A percentile compares a stretch with the other conserved stretches of the same genome.
phyloP scores from a whole-genome alignment of 2,113 vertebrate species.

The Notiomystis cincta region DNA sequence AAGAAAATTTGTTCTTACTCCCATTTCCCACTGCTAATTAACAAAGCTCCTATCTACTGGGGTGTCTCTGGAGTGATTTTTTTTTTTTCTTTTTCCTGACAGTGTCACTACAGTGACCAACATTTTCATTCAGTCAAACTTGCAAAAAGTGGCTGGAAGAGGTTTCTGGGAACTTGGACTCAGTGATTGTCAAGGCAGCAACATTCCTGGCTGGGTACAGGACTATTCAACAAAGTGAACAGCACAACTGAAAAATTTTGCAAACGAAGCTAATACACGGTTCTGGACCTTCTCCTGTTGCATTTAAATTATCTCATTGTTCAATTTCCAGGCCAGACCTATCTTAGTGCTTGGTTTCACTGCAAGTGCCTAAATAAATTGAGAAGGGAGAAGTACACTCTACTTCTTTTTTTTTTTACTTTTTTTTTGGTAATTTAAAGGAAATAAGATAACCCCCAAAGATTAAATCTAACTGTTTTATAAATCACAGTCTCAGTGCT shows the following conservation, averaged over 20 bases:
- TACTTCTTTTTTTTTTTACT: fast-evolving
- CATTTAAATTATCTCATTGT: not conserved
- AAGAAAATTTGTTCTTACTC: conserved; percentile 51
- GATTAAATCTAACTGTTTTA: not conserved
- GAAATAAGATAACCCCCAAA: not conserved
- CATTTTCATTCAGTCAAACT: not conserved
- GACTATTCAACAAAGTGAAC: not conserved
- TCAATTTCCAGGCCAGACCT: not conserved
- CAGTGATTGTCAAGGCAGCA: not conserved
- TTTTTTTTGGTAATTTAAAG: not conserved
- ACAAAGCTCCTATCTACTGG: not conserved
- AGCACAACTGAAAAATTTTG: not conserved
- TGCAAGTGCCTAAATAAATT: not conserved
- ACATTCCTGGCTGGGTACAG: not conserved
- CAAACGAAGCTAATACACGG: not conserved
- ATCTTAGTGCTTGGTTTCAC: not conserved
- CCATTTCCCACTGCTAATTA: conserved; percentile 48
- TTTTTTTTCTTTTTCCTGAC: not conserved
- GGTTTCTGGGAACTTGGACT: not conserved
- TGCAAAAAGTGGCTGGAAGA: not conserved
- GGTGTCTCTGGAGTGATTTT: not conserved
- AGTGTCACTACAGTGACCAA: not conserved
- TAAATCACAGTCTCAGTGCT: not conserved
- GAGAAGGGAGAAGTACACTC: not conserved
- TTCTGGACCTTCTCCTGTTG: not conserved